A percentile compares a stretch with the other conserved stretches of the same genome.
Conservation (phyloP, 1,140 invertebrate genomes). For the Brachionus koreanus region DNA sequence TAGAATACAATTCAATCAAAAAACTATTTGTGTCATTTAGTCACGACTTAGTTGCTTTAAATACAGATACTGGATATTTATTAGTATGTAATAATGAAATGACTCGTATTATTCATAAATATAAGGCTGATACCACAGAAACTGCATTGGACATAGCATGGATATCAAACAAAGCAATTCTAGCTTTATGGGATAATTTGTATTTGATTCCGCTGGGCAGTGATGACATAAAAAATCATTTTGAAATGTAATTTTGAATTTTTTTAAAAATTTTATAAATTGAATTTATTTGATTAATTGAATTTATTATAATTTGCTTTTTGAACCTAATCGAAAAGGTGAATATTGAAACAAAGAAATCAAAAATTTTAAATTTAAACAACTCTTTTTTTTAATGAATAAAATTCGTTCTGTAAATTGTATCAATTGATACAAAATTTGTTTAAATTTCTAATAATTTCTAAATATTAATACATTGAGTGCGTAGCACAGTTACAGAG, state of each 20-base stretch:
- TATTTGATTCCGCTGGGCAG: slow-evolving; percentile 14
- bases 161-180: slow-evolving; percentile 11
- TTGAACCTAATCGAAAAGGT: too few species aligned
- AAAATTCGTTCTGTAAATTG: too few species aligned
- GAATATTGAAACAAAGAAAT: too few species aligned
- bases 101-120: slow-evolving; percentile 17
- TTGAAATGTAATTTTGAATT: slow-evolving; percentile 35
- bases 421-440: too few species aligned
- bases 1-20: slow-evolving; percentile 1
- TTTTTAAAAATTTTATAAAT: too few species aligned
- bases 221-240: slow-evolving; percentile 18
- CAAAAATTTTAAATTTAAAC: too few species aligned
- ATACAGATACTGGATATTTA: slow-evolving; percentile 13
- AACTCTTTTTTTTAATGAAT: too few species aligned
- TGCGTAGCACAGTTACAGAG: too few species aligned
- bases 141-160: not conserved
- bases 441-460: too few species aligned
- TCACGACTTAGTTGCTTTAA: slow-evolving; percentile 12
- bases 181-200: slow-evolving; percentile 23
- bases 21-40: slow-evolving; percentile 36
- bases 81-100: slow-evolving; percentile 33
- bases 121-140: not conserved
- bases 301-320: too few species aligned
- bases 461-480: too few species aligned
- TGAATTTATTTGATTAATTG: too few species aligned